phyloP scores from a whole-genome alignment of 2,888 invertebrate genomes.

The Norana najaformis region DNA sequence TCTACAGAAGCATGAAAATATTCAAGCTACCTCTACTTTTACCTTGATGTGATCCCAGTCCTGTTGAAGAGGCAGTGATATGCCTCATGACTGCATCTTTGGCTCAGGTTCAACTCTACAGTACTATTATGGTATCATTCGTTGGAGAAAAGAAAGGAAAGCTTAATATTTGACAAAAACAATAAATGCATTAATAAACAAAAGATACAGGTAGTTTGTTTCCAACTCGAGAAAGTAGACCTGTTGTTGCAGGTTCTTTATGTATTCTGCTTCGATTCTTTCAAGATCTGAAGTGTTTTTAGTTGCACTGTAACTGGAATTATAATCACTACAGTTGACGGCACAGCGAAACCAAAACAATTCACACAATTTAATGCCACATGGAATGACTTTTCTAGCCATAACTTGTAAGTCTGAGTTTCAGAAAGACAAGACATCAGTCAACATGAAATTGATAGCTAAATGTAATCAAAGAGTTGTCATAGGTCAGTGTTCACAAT shows the following conservation, averaged over 20 bases:
- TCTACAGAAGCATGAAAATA: too few relatives aligned
- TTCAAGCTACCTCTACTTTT: too few relatives aligned
- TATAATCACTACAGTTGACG: background rate
- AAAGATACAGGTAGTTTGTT: conserved; percentile 59
- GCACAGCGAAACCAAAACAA: background rate
- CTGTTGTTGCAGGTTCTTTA: conserved; percentile 62
- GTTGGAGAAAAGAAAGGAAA: too few relatives aligned
- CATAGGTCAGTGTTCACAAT: too few relatives aligned
- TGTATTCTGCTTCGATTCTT: conserved; percentile 59
- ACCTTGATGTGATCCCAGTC: too few relatives aligned
- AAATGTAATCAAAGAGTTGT: too few relatives aligned
- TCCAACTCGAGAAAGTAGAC: conserved; percentile 62
- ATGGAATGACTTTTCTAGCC: background rate
- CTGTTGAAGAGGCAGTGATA: too few relatives aligned
- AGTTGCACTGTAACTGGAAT: background rate
- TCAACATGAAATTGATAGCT: background rate
- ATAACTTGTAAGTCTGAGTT: background rate
- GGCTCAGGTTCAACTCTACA: too few relatives aligned
- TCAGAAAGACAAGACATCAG: background rate
- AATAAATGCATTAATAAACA: conserved; percentile 20
- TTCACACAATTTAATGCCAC: background rate
- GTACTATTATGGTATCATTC: too few relatives aligned
- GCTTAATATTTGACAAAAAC: background rate
- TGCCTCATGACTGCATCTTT: too few relatives aligned
- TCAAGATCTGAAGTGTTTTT: conserved; percentile 31